Evolutionary conservation across 2,113 vertebrate species (phyloP).

Genomic region (Stictonetta naevosa): DNA sequence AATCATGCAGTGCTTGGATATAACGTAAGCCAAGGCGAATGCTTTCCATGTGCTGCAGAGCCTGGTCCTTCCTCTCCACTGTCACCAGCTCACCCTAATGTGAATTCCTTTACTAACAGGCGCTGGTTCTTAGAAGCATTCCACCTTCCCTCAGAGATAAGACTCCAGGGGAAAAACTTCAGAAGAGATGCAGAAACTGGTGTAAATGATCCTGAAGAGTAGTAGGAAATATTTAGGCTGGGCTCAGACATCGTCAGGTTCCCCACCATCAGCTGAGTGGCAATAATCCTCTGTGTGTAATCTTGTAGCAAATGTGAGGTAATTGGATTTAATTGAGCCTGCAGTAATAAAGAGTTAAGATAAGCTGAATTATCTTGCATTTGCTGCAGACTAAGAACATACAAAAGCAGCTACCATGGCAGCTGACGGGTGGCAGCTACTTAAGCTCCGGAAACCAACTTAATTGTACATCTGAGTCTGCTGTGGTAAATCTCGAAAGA

Average conservation of each 20-base stretch:
- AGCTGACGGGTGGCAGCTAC: not conserved
- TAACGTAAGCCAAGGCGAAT: not conserved
- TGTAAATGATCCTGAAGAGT: not conserved
- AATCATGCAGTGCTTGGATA: not conserved
- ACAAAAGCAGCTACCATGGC: not conserved
- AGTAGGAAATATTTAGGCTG: not conserved
- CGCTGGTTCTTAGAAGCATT: not conserved
- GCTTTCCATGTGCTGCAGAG: not conserved
- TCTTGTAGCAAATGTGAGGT: conserved; percentile 19
- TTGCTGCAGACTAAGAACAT: not conserved
- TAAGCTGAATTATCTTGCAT: conserved; percentile 41
- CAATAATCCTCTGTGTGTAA: not conserved
- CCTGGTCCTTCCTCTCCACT: not conserved
- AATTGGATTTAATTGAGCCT: conserved; percentile 57
- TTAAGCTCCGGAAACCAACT: not conserved
- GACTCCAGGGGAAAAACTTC: not conserved
- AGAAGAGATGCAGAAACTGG: not conserved
- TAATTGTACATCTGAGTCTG: not conserved
- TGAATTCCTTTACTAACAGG: not conserved
- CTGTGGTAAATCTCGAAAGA: not conserved
- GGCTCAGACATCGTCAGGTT: not conserved
- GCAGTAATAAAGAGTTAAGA: conserved; percentile 18
- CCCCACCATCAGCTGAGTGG: not conserved
- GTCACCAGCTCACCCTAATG: not conserved
- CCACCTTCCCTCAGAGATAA: not conserved